Evolutionary conservation across 2,888 invertebrate genomes (phyloP), one percentile per base, ranked within the genome.

Genomic region (Aelia acuminata): DNA sequence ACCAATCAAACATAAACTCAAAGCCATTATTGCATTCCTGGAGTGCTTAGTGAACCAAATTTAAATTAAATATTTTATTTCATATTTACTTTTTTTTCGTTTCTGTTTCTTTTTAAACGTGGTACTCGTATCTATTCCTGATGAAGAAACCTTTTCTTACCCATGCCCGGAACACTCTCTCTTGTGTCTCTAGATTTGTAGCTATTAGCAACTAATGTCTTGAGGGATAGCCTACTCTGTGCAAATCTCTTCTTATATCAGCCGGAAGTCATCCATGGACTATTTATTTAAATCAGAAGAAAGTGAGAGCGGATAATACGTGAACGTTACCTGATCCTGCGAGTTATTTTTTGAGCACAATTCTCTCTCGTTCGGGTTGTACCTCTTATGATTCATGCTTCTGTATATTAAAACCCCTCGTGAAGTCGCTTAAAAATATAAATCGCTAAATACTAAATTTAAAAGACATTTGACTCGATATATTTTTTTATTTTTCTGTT

Each of bases 221-320:
- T 20, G 18, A 20, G 35, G 63, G 31, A 15, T 0, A 35, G 63
- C 13, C 7, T 35, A 7, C 63, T 35, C 63, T 70, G 35, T 70
- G 63, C 63, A 35, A 70, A 70, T 70, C 31, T 13, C 0, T 7
- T 70, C 63, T 70, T 70, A 70, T 70, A 35, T 18, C 63, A 70
- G 63, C 18, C 31, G 63, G 63, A 70, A 70, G 63, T 35, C 5
- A 15, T 31, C 31, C 5, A 70, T 31, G 35, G 63, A 35, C 63
- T 70, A 80, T 47, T 80, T 80, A 80, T 80, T 80, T 80, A 80
- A 80, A 80, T 80, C 43, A 80, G 80, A 80, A 43, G 80, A 80
- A 80, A 80, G 80, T 80, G 43, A 22, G n/a, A 43, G 80, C 35
- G 63, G 63, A 35, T 35, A 35, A 70, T 63, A 63, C 4, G 63